Evolutionary conservation across 2,797 vertebrate genomes (phyloP), one percentile per base, ranked within the genome.

Genomic region (Neomorphus geoffroyi): DNA sequence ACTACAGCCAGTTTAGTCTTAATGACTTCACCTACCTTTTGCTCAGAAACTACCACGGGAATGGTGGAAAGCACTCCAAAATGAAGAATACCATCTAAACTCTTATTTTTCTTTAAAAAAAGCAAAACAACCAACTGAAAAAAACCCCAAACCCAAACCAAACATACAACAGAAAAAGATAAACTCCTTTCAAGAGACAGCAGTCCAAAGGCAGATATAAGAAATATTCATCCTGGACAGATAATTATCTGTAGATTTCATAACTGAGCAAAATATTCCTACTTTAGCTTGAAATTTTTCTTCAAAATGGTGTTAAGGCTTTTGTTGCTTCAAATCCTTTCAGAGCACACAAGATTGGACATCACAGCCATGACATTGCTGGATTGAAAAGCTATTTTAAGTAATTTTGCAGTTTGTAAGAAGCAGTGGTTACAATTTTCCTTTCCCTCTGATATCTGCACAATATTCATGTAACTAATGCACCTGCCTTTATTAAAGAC

Each of bases 291-390:
- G 4, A 18, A 74, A 66, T 80, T 27, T 78, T 86, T 86, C 66
- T 72, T 79, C 53, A 65, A 67, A 92, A 65, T 54, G 24, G 7
- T 41, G 9, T 48, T 48, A 74, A 62, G 28, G 35, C 6, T 87
- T 94, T 87, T 79, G 39, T 58, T 86, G 54, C 70, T 72, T 94
- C 70, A 79, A 80, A 53, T 86, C 43, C 46, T 90, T 92, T 83
- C 66, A 91, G 70, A 86, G 77, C n/a, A 64, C 61, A 84, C 10
- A 60, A 83, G 51, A 90, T 13, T 69, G 62, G 58, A 56, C 56
- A 83, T 73, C 26, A 35, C 21, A 93, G 51, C 53, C 48, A 39
- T 86, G 70, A 65, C 62, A 80, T 4, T 45, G 45, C 69, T 67
- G 33, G 51, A 37, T 46, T 83, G 85, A 92, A 94, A 93, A 74